Evolutionary conservation across 1,140 invertebrate genomes (phyloP), one percentile per base, ranked within the genome.

Genomic region (Calliphora vicina): DNA sequence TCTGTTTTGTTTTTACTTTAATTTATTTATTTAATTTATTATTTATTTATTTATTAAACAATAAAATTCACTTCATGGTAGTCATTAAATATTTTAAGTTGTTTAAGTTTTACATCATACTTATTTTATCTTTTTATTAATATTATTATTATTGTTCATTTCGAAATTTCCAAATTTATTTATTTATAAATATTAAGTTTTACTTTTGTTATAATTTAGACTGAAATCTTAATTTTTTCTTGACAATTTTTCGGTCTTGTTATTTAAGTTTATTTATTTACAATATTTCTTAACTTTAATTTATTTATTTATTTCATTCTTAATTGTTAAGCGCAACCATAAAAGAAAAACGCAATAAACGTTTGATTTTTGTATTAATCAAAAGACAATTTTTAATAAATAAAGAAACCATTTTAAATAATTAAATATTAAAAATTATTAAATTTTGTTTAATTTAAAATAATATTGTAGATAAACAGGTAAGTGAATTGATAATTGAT

Each of bases 31-130:
- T 78, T 42, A 43, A 78, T 43, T 78, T 78, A 17, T 83, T 82
- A 81, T 85, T 82, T 84, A 81, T 81, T 67, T 73, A 67, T 78
- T 83, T 84, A 82, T 84, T 71, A 73, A 73, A 73, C 26, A 57
- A 57, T 12, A n/a, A 23, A 67, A 67, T 67, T 67, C 50, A 17
- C 61, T 67, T 67, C 61, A 67, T 67, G n/a, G n/a, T 67, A 67
- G 61, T 23, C 61, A 67, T 67, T 67, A 67, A 67, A 67, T 67
- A 67, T 23, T 67, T 23, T 67, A 67, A 67, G 61, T 23, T 67
- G n/a, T 67, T 67, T 67, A 67, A 67, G 61, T 67, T 67, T 23
- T 23, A 20, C n/a, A 67, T 23, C n/a, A 67, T 57, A 57, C 15
- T n/a, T 67, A 67, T 23, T 9, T 67, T 23, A 67, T 67, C 20